phyloP scores from a whole-genome alignment of 2,113 vertebrate species.

The Chaetops frenatus region DNA sequence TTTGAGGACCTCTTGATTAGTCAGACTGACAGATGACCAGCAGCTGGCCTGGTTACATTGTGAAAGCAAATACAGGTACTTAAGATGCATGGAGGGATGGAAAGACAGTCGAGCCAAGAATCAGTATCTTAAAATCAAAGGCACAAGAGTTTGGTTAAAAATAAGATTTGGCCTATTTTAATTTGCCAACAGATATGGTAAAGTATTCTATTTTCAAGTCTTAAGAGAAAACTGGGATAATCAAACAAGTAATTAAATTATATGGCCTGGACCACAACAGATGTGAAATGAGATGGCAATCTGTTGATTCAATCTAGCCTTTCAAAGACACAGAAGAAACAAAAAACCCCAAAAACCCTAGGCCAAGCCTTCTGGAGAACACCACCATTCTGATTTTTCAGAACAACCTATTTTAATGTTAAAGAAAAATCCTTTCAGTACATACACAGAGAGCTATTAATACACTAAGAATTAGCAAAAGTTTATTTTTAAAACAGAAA shows the following conservation, averaged over 20 bases:
- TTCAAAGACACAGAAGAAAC: background rate
- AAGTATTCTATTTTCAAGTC: background rate
- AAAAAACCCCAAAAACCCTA: background rate
- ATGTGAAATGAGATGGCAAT: background rate
- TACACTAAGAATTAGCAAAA: background rate
- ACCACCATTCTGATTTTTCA: background rate
- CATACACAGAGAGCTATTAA: background rate
- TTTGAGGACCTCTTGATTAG: background rate
- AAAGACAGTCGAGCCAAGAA: background rate
- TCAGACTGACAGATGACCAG: background rate
- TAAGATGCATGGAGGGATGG: background rate
- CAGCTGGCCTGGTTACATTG: background rate
- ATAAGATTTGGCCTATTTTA: background rate
- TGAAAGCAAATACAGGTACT: background rate
- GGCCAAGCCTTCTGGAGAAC: background rate
- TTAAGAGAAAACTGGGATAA: background rate
- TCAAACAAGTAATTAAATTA: background rate
- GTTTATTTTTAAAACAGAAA: background rate
- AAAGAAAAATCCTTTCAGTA: background rate
- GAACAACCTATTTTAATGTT: background rate
- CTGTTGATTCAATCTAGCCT: background rate
- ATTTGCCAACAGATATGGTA: background rate
- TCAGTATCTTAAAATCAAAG: background rate
- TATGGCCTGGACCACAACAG: background rate
- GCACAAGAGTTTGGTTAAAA: background rate